Base-by-base conservation (phyloP, 2,797 vertebrate species). In the Crax fasciolata region DNA sequence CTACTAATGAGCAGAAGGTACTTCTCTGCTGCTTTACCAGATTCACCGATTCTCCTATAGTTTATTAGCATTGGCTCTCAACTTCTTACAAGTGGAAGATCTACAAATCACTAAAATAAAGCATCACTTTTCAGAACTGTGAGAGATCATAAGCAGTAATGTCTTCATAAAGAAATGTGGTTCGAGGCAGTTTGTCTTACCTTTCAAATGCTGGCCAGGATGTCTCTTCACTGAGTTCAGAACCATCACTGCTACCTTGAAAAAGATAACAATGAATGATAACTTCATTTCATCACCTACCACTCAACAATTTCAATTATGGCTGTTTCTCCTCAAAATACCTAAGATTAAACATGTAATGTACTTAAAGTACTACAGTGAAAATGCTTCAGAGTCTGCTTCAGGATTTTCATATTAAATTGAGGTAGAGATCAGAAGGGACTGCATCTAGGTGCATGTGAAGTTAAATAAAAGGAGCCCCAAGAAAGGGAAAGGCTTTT, bases 171-270 rank as follows among this genome's bases (percentile, higher is more conserved):
- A 49, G 63, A 79, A 85, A 49, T 5, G 10, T 43, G 77, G 12
- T 3, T 28, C 65, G 44, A 80, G 24, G 28, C 25, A 61, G 41
- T 23, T 97, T 73, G 84, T 84, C 97, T 98, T 98, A 99, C 99
- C 99, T 99, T 98, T 99, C 99, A 98, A 99, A 99, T 38, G 99
- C 99, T 51, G 99, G 99, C 99, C 99, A 99, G 5, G 99, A 99
- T 95, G 99, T 99, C 93, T 99, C 99, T 95, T 99, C 99, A 95
- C 99, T 99, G 96, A 99, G 98, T 89, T 99, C 99, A 20, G 99
- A 99, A 84, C 99, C 99, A 97, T 99, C 99, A 71, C 99, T 99
- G 98, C 99, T 99, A 95, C 99, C 99, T 99, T 91, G 73, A 97
- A 66, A 91, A 84, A 82, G 2, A 43, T 6, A 66, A 92, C 23